Percentiles rank a stretch among this genome's conserved stretches.
Conservation (phyloP, 2,888 invertebrate species). For the Neoaliturus tenellus region DNA sequence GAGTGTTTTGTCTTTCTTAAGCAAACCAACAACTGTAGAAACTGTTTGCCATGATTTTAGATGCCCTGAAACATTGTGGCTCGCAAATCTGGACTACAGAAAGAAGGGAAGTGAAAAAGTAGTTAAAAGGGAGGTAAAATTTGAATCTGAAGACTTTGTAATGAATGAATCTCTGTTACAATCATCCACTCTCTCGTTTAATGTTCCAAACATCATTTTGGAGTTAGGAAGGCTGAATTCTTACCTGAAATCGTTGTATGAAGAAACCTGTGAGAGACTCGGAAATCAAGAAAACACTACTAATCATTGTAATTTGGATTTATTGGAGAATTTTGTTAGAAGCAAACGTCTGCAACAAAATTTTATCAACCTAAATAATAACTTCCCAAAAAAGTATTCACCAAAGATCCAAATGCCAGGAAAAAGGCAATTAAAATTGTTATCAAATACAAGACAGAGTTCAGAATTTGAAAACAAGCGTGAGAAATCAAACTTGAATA, state of each 20-base stretch:
- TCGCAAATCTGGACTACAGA: neutral
- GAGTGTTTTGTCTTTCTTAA: neutral
- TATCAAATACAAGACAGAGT: too few relatives aligned
- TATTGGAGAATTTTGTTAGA: neutral
- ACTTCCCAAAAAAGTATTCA: too few relatives aligned
- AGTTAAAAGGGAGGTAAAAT: neutral
- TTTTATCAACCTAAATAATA: too few relatives aligned
- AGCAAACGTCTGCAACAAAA: too few relatives aligned
- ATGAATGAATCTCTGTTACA: neutral
- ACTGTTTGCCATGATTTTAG: neutral
- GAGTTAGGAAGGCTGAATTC: neutral
- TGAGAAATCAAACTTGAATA: too few relatives aligned
- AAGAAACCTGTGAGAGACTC: neutral
- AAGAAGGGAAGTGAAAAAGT: neutral
- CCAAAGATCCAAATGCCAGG: too few relatives aligned
- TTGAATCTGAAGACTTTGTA: neutral
- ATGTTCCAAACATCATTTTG: neutral
- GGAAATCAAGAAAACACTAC: neutral
- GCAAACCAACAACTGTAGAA: neutral
- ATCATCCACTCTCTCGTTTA: neutral
- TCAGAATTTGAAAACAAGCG: too few relatives aligned
- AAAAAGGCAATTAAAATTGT: too few relatives aligned
- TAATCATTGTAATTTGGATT: neutral
- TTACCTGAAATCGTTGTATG: neutral
- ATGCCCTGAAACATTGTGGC: conserved; percentile 28